These are phyloP conservation scores for Petrocephalus zakoni DNA, from an alignment of 2,113 vertebrate species.

Conservation along the genomic window DNA sequence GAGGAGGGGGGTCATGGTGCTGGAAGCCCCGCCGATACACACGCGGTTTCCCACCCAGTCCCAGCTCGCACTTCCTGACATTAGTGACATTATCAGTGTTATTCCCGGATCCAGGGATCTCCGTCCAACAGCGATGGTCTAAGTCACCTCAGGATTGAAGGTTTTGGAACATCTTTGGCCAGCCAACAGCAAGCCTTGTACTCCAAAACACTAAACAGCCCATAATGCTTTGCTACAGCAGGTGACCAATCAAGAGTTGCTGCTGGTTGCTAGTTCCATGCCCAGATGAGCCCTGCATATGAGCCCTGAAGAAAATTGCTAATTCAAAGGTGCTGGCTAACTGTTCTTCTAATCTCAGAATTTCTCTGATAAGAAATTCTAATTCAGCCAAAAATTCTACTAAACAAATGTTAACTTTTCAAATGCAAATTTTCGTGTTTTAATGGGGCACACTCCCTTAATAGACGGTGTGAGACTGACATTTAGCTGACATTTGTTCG, in stretches of 20 bases:
- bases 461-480: not conserved
- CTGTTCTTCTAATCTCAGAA: not conserved
- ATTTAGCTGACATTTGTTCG: slow-evolving; percentile 3
- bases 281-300: not conserved
- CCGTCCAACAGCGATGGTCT: not conserved
- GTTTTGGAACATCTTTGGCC: not conserved
- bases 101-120: not conserved
- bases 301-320: not conserved
- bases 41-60: not conserved
- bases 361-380: not conserved
- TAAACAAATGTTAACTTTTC: not conserved
- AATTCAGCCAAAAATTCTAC: not conserved
- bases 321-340: not conserved
- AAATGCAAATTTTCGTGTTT: not conserved
- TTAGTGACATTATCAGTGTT: not conserved
- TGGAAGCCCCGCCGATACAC: not conserved
- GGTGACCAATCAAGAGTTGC: not conserved
- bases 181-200: not conserved
- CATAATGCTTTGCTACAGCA: not conserved
- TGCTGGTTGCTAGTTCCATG: not conserved
- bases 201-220: not conserved
- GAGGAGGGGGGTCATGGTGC: not conserved
- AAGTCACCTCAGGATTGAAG: not conserved
- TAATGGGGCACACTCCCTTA: not conserved
- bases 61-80: not conserved